Conservation (phyloP, 1,140 invertebrate species). For the Protaetia brevitarsis region DNA sequence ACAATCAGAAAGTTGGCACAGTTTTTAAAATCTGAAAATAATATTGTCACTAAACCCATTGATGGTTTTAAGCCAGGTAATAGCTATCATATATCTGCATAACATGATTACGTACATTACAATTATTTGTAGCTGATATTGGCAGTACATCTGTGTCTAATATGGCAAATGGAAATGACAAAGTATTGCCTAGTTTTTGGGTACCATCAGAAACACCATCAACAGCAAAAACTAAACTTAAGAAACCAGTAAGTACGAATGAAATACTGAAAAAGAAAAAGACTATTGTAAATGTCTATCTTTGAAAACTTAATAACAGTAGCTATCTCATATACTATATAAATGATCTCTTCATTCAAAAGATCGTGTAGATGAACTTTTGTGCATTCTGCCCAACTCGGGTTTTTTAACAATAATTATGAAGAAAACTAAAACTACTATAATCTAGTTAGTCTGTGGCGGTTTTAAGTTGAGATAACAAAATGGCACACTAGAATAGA, state of each 20-base stretch:
- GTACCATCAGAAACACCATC: constrained; percentile 91
- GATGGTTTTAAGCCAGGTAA: constrained; percentile 52
- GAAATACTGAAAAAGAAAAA: background rate
- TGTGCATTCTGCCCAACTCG: too few species aligned
- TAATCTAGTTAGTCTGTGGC: too few species aligned
- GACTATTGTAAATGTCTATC: background rate
- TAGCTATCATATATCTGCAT: too few species aligned
- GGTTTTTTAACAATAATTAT: too few species aligned
- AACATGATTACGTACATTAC: background rate
- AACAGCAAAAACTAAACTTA: constrained; percentile 65
- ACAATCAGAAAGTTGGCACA: constrained; percentile 66
- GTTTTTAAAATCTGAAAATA: constrained; percentile 76
- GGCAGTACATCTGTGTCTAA: constrained; percentile 66
- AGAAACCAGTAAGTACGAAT: constrained; percentile 71
- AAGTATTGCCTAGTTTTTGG: constrained; percentile 94
- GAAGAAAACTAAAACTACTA: too few species aligned
- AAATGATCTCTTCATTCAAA: too few species aligned
- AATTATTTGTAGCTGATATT: constrained; percentile 29
- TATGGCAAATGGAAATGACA: constrained; percentile 64
- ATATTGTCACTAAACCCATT: constrained; percentile 58
- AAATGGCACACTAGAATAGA: too few species aligned
- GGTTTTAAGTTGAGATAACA: too few species aligned
- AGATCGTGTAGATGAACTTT: too few species aligned
- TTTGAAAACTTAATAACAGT: too few species aligned
- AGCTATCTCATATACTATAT: too few species aligned